A percentile compares a stretch with the other conserved stretches of the same genome.
These are phyloP conservation scores for Sardinella longiceps DNA, from an alignment of 2,797 vertebrate genomes.

Conservation along the genomic window DNA sequence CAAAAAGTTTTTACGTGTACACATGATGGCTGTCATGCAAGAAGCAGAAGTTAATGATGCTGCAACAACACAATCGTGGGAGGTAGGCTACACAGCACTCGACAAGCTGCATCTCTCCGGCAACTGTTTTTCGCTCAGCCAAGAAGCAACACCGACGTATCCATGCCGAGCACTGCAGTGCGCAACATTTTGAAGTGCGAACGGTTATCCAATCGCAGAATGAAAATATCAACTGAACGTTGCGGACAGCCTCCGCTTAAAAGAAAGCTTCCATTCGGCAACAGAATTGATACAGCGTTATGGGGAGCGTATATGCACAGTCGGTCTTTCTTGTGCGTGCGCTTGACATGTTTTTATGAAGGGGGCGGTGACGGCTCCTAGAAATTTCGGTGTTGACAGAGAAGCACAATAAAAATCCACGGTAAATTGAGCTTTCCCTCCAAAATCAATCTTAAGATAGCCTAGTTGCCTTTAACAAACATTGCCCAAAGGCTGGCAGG, in stretches of 20 bases:
- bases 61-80: neutral
- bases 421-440: neutral
- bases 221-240: neutral
- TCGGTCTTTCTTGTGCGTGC: neutral
- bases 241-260: neutral
- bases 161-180: conserved; percentile 57
- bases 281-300: neutral
- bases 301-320: neutral
- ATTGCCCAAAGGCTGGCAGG: neutral
- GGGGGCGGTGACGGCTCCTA: neutral
- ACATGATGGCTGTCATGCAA: neutral
- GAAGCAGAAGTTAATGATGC: neutral
- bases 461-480: neutral
- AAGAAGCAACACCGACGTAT: neutral
- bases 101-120: conserved; percentile 9
- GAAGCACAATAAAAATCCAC: neutral
- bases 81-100: neutral
- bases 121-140: neutral
- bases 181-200: conserved; percentile 31
- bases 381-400: neutral
- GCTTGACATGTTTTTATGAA: conserved; percentile 1
- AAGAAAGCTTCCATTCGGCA: neutral
- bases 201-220: neutral
- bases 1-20: neutral
- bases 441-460: no score